phyloP scores from a whole-genome alignment of 2,797 vertebrate species.

The Choloepus didactylus region DNA sequence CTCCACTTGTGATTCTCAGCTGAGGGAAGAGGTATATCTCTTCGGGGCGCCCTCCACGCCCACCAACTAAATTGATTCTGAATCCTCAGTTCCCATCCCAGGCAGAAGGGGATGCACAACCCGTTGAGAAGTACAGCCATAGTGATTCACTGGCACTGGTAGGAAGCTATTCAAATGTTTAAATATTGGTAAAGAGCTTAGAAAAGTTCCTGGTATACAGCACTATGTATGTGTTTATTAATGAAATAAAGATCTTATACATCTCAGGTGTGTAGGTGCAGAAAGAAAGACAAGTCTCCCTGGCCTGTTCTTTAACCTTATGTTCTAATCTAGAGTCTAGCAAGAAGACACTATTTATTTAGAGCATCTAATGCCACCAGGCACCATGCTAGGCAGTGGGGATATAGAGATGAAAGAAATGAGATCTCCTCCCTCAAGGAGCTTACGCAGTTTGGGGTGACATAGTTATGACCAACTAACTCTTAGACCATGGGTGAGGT shows the following conservation, averaged over 20 bases:
- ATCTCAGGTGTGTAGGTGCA: background rate
- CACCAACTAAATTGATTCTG: background rate
- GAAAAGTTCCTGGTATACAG: background rate
- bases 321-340: conserved; percentile 19
- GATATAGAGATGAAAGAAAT: background rate
- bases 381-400: background rate
- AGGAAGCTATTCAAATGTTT: background rate
- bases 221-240: background rate
- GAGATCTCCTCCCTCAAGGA: background rate
- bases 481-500: background rate
- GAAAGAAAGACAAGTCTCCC: background rate
- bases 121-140: background rate
- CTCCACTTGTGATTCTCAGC: background rate
- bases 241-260: background rate
- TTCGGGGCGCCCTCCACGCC: rapidly evolving
- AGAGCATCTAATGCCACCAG: background rate
- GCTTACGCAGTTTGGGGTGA: background rate
- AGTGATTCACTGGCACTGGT: background rate
- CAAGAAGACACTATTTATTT: background rate
- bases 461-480: background rate
- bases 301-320: background rate
- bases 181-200: background rate
- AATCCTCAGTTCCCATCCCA: background rate
- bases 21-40: background rate
- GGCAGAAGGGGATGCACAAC: background rate